These are phyloP conservation scores for Aethina tumida DNA, from an alignment of 1,140 invertebrate species.

Conservation along the genomic window DNA sequence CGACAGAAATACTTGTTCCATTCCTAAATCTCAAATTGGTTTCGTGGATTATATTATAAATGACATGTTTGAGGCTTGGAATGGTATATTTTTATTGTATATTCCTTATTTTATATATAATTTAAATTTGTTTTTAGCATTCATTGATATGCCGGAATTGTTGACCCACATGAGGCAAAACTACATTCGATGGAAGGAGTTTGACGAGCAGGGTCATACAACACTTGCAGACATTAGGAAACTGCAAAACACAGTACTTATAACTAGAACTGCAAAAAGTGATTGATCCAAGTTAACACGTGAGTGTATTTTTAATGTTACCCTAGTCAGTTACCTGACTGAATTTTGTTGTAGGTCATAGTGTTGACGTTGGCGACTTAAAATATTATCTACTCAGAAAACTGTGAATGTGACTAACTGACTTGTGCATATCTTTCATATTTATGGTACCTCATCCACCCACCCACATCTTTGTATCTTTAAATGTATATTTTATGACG, in stretches of 20 bases:
- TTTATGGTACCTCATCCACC: slow-evolving; percentile 13
- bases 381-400: slow-evolving; percentile 25
- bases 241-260: slow-evolving; percentile 33
- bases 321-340: background rate
- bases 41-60: slow-evolving; percentile 95
- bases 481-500: slow-evolving; percentile 23
- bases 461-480: slow-evolving; percentile 26
- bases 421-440: slow-evolving; percentile 23
- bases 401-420: slow-evolving; percentile 23
- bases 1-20: slow-evolving; percentile 82
- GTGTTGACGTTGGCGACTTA: slow-evolving; percentile 29
- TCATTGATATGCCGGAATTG: slow-evolving; percentile 86
- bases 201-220: slow-evolving; percentile 59
- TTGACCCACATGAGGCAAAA: slow-evolving; percentile 74
- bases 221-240: slow-evolving; percentile 56
- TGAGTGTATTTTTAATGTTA: slow-evolving; percentile 15
- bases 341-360: slow-evolving; percentile 26
- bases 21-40: slow-evolving; percentile 92
- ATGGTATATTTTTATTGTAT: slow-evolving; percentile 49
- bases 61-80: slow-evolving; percentile 96
- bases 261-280: slow-evolving; percentile 20
- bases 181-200: slow-evolving; percentile 85
- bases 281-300: slow-evolving; percentile 26
- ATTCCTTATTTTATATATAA: slow-evolving; percentile 1
- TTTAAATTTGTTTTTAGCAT: slow-evolving; percentile 51